Evolutionary conservation across 2,113 vertebrate genomes (phyloP).

Genomic region (Notechis scutatus): DNA sequence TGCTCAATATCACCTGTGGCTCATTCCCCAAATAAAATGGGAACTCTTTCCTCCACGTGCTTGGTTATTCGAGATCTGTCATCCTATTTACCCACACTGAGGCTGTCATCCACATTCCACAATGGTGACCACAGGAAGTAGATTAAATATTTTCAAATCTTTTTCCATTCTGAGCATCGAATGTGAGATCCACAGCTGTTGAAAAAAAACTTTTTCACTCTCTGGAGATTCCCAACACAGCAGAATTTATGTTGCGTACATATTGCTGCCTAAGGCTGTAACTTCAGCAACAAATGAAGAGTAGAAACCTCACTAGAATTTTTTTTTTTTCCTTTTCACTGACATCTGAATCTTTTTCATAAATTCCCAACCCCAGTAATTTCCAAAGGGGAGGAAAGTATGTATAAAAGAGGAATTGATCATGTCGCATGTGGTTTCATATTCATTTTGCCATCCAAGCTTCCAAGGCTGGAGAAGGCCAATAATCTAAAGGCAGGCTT

Average conservation of each 20-base stretch:
- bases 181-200: background rate
- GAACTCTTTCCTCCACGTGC: background rate
- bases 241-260: constrained; percentile 20
- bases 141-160: constrained; percentile 43
- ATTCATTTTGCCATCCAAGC: constrained; percentile 52
- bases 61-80: background rate
- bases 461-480: constrained; percentile 52
- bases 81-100: constrained; percentile 31
- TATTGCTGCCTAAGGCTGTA: constrained; percentile 36
- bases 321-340: constrained; percentile 9
- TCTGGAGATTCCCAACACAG: constrained; percentile 23
- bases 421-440: constrained; percentile 24
- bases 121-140: background rate
- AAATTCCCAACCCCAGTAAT: constrained; percentile 27
- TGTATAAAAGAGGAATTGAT: constrained; percentile 1
- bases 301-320: constrained; percentile 49
- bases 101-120: background rate
- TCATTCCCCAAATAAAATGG: background rate
- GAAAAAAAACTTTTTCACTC: constrained; percentile 28
- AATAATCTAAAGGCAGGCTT: constrained; percentile 57
- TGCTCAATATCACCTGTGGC: too few species aligned
- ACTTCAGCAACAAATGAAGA: constrained; percentile 6
- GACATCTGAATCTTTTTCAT: constrained; percentile 18
- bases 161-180: constrained; percentile 34
- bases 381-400: background rate